Evolutionary conservation across 2,797 vertebrate genomes (phyloP).

Genomic region (Poecilia velifera): DNA sequence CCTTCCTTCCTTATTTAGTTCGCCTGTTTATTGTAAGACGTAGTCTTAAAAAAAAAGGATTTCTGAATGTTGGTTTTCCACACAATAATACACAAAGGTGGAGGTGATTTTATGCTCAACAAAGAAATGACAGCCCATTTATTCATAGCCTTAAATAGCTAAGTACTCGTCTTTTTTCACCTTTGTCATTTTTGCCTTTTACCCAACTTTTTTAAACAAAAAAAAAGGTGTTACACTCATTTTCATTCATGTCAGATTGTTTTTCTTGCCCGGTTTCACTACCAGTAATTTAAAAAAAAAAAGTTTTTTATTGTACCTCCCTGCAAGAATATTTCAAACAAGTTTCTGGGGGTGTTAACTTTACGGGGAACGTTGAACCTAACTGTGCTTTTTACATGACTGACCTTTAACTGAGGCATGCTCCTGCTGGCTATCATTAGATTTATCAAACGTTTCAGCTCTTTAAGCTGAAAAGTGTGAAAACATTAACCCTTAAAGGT

Average conservation of each 20-base stretch:
- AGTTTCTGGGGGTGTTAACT: neutral
- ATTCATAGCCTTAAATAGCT: neutral
- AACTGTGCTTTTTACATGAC: neutral
- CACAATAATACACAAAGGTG: neutral
- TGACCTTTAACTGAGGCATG: neutral
- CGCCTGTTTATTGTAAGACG: neutral
- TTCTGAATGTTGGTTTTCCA: neutral
- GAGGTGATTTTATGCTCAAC: neutral
- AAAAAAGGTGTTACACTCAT: neutral
- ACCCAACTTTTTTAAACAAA: neutral
- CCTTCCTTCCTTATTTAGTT: slow-evolving; percentile 10
- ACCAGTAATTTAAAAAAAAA: neutral
- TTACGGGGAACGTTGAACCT: neutral
- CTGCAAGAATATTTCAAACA: neutral
- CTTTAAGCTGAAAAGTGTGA: neutral
- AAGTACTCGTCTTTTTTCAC: neutral
- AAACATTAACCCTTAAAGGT: neutral
- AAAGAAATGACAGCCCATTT: neutral
- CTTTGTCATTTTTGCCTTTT: neutral
- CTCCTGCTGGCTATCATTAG: neutral
- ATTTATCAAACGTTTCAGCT: neutral
- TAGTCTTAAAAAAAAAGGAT: neutral
- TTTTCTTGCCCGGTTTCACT: neutral
- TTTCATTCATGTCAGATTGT: neutral
- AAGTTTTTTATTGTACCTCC: neutral